These are phyloP conservation scores for Itoplectis maculator DNA, from an alignment of 2,888 invertebrate species.

Conservation along the genomic window DNA sequence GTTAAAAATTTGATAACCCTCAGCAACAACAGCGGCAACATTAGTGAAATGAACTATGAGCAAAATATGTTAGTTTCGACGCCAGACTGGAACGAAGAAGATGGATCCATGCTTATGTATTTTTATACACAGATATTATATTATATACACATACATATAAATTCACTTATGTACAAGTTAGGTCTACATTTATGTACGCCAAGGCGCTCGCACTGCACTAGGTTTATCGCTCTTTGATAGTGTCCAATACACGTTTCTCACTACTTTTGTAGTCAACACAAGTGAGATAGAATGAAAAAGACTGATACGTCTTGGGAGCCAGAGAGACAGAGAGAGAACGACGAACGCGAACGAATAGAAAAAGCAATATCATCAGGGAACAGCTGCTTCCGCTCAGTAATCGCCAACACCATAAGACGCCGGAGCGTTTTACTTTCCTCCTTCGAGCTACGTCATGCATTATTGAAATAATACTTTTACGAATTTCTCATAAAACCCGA, in stretches of 20 bases:
- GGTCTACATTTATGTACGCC: no score
- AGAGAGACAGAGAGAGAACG: constrained; percentile 8
- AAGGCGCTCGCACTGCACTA: constrained; percentile 30
- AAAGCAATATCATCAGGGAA: constrained; percentile 18
- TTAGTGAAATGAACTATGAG: neutral
- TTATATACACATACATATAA: constrained; percentile 15
- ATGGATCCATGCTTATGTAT: no score
- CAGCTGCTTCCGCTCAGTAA: constrained; percentile 15
- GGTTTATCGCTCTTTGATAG: constrained; percentile 53
- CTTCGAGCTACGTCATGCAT: neutral
- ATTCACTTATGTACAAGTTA: neutral
- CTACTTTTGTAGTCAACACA: constrained; percentile 6
- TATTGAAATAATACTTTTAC: neutral
- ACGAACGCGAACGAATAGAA: neutral
- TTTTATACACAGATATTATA: no score
- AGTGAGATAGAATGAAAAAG: neutral
- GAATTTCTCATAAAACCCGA: neutral
- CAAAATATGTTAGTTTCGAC: constrained; percentile 50
- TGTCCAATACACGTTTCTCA: constrained; percentile 25
- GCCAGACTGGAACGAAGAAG: constrained; percentile 14
- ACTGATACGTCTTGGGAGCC: neutral
- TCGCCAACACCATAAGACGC: constrained; percentile 2
- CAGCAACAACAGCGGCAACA: neutral
- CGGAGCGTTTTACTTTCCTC: constrained; percentile 16
- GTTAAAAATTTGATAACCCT: constrained; percentile 28